Conservation (phyloP, 2,797 vertebrate species). For the Odontamblyopus rebecca region DNA sequence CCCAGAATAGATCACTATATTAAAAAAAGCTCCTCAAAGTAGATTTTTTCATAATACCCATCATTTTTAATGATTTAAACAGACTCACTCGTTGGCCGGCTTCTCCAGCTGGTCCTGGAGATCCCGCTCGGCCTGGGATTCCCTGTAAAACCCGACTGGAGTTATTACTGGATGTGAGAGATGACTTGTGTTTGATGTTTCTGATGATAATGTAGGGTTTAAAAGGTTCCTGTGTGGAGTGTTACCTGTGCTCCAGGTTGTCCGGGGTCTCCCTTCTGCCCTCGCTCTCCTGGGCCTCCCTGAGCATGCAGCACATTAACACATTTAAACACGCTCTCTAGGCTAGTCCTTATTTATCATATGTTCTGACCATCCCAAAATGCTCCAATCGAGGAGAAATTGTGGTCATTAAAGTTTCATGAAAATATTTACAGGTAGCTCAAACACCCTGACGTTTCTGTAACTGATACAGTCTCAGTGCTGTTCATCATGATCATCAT, state of each 20-base stretch:
- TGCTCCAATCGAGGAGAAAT: no score
- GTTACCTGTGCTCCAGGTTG: constrained; percentile 87
- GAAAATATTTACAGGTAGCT: no score
- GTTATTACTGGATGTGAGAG: neutral
- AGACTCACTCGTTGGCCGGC: constrained; percentile 87
- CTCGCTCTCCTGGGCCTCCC: constrained; percentile 86
- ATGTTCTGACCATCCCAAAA: no score
- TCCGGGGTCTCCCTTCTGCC: constrained; percentile 90
- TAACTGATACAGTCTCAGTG: no score
- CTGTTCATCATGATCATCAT: no score
- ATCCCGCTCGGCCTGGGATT: constrained; percentile 82
- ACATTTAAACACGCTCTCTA: no score
- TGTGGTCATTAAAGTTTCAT: no score
- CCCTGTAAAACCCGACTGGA: constrained; percentile 75
- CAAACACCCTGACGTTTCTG: no score
- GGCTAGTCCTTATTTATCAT: no score
- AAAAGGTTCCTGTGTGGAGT: neutral
- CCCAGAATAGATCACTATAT: no score
- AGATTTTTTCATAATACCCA: no score
- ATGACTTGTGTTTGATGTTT: neutral
- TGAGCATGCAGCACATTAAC: constrained; percentile 44
- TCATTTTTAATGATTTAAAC: neutral
- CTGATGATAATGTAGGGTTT: neutral
- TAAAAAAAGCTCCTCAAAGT: no score
- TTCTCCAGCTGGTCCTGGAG: constrained; percentile 84